Evolutionary conservation across 2,888 invertebrate genomes (phyloP).

Genomic region (Asteroscopus sphinx): DNA sequence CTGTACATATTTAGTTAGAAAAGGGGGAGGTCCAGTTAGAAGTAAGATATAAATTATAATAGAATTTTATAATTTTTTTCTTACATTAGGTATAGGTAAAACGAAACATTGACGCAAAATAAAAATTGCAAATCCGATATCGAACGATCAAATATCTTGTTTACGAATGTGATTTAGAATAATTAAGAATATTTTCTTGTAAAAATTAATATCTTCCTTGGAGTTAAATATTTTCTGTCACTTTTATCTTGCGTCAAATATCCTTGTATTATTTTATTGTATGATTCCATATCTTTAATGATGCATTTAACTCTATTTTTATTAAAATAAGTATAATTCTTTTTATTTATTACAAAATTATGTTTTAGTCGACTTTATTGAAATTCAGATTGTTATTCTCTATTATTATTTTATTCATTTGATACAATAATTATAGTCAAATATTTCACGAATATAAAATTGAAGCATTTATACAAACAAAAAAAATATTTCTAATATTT

Average conservation of each 20-base stretch:
- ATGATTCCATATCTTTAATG: conserved; percentile 53
- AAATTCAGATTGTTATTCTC: conserved; percentile 17
- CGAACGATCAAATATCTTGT: conserved; percentile 27
- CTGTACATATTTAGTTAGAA: conserved; percentile 53
- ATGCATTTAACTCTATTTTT: conserved; percentile 52
- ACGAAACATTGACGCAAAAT: conserved; percentile 38
- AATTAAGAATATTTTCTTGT: conserved; percentile 25
- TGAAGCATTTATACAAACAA: conserved; percentile 8
- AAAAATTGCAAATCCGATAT: conserved; percentile 22
- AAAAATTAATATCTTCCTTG: conserved; percentile 13
- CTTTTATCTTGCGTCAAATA: conserved; percentile 46
- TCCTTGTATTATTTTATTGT: conserved; percentile 25
- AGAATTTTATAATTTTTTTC: conserved; percentile 45
- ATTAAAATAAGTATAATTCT: conserved; percentile 12
- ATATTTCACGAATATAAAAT: background rate
- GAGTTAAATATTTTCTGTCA: conserved; percentile 4
- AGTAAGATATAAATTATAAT: conserved; percentile 45
- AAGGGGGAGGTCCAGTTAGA: conserved; percentile 26
- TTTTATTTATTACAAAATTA: conserved; percentile 47
- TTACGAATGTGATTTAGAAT: conserved; percentile 32
- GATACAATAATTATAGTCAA: background rate
- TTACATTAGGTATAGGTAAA: conserved; percentile 3
- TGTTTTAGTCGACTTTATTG: conserved; percentile 22
- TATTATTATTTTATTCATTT: conserved; percentile 1
- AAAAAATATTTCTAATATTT: too few species aligned